These are phyloP conservation scores for Daktulosphaira vitifoliae DNA, from an alignment of 1,140 invertebrate genomes.

Conservation along the genomic window DNA sequence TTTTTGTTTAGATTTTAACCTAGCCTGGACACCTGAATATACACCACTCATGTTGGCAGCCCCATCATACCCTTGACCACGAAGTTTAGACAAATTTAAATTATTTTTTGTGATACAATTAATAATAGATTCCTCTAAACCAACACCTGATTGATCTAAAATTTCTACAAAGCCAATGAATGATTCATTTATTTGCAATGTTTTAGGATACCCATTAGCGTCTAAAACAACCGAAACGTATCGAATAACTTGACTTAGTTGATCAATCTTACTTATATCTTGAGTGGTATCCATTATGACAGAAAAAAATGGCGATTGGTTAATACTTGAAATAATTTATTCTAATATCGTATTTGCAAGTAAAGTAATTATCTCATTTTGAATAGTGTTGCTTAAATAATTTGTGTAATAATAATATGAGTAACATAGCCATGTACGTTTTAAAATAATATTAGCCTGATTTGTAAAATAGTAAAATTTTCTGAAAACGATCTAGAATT, in stretches of 20 bases:
- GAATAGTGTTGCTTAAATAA: constrained; percentile 22
- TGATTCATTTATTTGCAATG: constrained; percentile 25
- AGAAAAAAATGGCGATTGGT: constrained; percentile 28
- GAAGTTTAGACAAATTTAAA: no score
- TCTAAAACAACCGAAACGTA: constrained; percentile 8
- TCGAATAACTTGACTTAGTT: constrained; percentile 20
- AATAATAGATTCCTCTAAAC: constrained; percentile 1
- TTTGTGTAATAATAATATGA: no score
- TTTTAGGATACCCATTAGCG: constrained; percentile 1
- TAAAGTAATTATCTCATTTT: constrained; percentile 32
- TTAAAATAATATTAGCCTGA: no score
- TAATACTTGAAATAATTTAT: constrained; percentile 18
- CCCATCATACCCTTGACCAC: no score
- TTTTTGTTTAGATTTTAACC: no score
- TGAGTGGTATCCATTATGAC: constrained; percentile 33
- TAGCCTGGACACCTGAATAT: no score
- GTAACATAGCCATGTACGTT: no score
- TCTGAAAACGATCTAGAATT: no score
- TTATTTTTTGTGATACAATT: no score
- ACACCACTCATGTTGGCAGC: no score
- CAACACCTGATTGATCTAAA: constrained; percentile 7
- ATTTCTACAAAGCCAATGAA: no score
- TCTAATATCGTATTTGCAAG: constrained; percentile 17
- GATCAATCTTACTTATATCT: constrained; percentile 27
- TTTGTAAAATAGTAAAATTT: no score